Evolutionary conservation across 2,888 invertebrate genomes (phyloP).

Genomic region (Sepioteuthis lessoniana): DNA sequence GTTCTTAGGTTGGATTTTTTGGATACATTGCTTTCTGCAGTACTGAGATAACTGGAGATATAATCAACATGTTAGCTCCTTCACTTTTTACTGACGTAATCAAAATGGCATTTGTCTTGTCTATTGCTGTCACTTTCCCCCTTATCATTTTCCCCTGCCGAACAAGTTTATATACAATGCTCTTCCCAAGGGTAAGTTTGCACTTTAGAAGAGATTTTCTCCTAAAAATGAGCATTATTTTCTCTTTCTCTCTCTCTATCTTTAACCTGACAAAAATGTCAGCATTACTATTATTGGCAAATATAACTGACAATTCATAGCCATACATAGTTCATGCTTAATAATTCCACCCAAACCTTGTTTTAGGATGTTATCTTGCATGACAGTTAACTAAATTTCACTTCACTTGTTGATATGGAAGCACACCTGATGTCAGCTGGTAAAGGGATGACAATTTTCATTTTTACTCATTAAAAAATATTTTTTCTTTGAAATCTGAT

Average conservation of each 20-base stretch:
- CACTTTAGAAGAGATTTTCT: not conserved
- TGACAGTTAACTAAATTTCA: too few species aligned
- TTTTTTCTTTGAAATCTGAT: too few species aligned
- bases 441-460: too few species aligned
- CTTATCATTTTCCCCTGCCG: constrained; percentile 96
- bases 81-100: constrained; percentile 88
- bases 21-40: constrained; percentile 91
- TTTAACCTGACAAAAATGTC: not conserved
- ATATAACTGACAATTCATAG: too few species aligned
- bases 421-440: too few species aligned
- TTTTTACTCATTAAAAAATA: too few species aligned
- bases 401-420: too few species aligned
- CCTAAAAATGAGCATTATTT: not conserved
- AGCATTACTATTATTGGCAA: too few species aligned
- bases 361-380: too few species aligned
- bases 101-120: constrained; percentile 94
- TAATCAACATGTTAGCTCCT: constrained; percentile 88
- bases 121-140: constrained; percentile 96
- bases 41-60: constrained; percentile 83
- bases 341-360: too few species aligned
- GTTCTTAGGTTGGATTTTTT: constrained; percentile 87
- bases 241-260: not conserved
- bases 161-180: constrained; percentile 91
- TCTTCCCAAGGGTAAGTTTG: constrained; percentile 84
- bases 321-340: too few species aligned